These are phyloP conservation scores for Rhabdornis inornatus DNA, from an alignment of 2,113 vertebrate genomes.

Conservation along the genomic window DNA sequence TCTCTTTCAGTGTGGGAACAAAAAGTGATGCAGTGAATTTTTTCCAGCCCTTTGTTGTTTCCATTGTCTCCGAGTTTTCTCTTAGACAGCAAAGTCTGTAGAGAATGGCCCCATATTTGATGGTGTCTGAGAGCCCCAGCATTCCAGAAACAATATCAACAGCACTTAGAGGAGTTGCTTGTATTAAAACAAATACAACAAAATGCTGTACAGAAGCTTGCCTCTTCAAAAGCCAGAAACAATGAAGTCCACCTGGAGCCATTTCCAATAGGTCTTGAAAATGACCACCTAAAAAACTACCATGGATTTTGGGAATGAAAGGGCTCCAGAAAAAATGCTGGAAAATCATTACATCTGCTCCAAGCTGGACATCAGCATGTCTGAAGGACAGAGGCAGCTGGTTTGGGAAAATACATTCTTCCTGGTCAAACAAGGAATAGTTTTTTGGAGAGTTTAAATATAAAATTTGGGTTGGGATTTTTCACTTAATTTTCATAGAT, in stretches of 20 bases:
- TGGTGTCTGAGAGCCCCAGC: background rate
- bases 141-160: background rate
- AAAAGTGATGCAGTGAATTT: background rate
- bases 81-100: background rate
- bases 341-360: background rate
- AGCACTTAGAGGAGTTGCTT: background rate
- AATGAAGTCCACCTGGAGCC: background rate
- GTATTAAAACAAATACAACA: background rate
- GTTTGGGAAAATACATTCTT: background rate
- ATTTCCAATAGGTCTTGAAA: background rate
- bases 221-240: background rate
- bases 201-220: rapidly evolving
- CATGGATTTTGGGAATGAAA: background rate
- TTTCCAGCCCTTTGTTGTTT: background rate
- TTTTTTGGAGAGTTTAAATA: background rate
- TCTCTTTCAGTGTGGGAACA: background rate
- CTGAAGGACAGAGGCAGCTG: background rate
- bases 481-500: background rate
- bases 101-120: background rate
- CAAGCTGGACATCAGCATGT: background rate
- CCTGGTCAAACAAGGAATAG: background rate
- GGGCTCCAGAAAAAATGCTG: background rate
- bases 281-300: background rate
- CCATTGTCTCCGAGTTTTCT: background rate
- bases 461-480: background rate